Evolutionary conservation across 2,888 invertebrate genomes (phyloP), one percentile per base, ranked within the genome.

Genomic region (Steinernema carpocapsae): DNA sequence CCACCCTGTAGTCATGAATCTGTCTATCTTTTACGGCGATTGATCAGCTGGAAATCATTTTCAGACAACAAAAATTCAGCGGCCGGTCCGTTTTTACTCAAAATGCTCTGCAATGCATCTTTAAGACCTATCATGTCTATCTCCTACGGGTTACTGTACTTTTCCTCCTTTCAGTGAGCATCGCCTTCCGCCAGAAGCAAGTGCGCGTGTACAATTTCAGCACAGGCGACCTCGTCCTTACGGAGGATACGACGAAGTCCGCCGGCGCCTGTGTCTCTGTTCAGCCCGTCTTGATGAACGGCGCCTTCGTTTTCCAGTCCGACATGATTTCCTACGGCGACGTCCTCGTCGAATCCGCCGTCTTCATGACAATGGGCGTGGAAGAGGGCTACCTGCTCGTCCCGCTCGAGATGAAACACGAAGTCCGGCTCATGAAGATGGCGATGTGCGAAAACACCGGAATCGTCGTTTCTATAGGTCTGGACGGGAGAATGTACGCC

Each of bases 391-490:
- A 56, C 17, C 56, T 56, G 7, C 56, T 56, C 17, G 56, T 56
- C 4, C 56, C 56, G 6, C 56, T 56, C 56, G 56, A 56, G 26
- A 26, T 56, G 6, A 56, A 56, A 26, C 56, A 56, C 26, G 26
- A 56, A 24, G 26, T 56, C 17, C 56, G 56, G 1, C 26, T 56
- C n/a, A 70, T 70, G 19, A 24, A 70, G 26, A 42, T 74, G 37
- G 48, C 43, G 48, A 52, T 80, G 19, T 82, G 80, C 64, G 72
- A 74, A 42, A 46, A 45, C 42, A 74, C 56, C 43, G 80, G 80
- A 6, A 19, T 82, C 4, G 45, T 73, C n/a, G 72, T 59, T 10
- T 74, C 75, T 14, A 77, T 82, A 19, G 80, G 80, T 2, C 59
- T 74, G 32, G 80, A 80, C 46, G 80, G 80, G 3, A 71, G 75